phyloP scores from a whole-genome alignment of 2,113 vertebrate genomes.

The Hippolais icterina region DNA sequence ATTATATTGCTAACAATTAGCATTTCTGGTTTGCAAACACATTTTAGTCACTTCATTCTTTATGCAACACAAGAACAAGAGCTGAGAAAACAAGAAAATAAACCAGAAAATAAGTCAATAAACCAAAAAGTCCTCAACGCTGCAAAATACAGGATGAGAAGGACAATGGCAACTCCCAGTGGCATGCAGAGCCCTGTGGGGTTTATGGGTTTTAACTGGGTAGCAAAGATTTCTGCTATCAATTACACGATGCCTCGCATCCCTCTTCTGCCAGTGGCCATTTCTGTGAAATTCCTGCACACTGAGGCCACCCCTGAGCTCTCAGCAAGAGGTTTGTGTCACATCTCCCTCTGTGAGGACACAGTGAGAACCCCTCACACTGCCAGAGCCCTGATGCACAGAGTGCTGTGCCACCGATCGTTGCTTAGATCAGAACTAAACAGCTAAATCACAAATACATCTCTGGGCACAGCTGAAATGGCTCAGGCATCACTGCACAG shows the following conservation, averaged over 20 bases:
- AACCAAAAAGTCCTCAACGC: not conserved
- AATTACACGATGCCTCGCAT: fast-evolving
- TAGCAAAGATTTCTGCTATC: not conserved
- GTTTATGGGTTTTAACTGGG: not conserved
- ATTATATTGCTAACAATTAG: not conserved
- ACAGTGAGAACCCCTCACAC: fast-evolving
- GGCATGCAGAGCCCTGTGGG: not conserved
- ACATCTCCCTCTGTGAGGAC: not conserved
- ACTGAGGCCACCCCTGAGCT: not conserved
- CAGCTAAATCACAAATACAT: not conserved
- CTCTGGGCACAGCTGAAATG: not conserved
- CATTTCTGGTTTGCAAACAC: not conserved
- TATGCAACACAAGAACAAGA: not conserved
- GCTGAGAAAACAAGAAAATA: not conserved
- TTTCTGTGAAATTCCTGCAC: not conserved
- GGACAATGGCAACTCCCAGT: not conserved
- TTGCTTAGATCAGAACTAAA: not conserved
- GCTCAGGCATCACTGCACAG: not conserved
- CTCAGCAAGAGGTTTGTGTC: not conserved
- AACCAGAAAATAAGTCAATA: not conserved
- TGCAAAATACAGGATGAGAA: not conserved
- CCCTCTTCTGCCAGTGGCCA: not conserved
- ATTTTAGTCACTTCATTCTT: not conserved
- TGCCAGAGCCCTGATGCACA: not conserved
- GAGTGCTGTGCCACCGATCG: fast-evolving